Evolutionary conservation across 2,888 invertebrate species (phyloP).

Genomic region (Conomelus anceps): DNA sequence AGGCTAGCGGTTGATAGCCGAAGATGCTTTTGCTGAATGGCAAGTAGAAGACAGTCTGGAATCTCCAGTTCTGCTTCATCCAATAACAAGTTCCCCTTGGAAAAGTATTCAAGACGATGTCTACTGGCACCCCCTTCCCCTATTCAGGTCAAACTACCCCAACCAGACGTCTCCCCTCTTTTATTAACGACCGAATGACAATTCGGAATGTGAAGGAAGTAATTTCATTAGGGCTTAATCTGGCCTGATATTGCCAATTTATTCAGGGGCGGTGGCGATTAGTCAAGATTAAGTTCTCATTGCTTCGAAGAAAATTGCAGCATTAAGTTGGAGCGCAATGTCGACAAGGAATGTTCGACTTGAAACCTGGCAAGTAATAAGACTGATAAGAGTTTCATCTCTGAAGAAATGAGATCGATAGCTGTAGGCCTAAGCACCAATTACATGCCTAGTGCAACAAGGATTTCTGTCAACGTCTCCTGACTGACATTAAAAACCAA

Average conservation of each 20-base stretch:
- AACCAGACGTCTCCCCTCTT: not conserved
- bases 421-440: not conserved
- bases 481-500: no score
- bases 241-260: not conserved
- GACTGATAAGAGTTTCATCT: not conserved
- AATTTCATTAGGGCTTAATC: not conserved
- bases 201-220: not conserved
- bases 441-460: not conserved
- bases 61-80: not conserved
- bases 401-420: not conserved
- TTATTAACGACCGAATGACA: not conserved
- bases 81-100: not conserved
- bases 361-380: not conserved
- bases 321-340: not conserved
- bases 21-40: not conserved
- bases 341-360: not conserved
- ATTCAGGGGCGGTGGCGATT: not conserved
- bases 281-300: not conserved
- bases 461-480: not conserved
- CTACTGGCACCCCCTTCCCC: not conserved
- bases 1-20: not conserved
- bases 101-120: not conserved
- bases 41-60: not conserved
- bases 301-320: not conserved
- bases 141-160: not conserved